These are phyloP conservation scores for Helogale parvula DNA, from an alignment of 2,113 vertebrate species.

Conservation along the genomic window DNA sequence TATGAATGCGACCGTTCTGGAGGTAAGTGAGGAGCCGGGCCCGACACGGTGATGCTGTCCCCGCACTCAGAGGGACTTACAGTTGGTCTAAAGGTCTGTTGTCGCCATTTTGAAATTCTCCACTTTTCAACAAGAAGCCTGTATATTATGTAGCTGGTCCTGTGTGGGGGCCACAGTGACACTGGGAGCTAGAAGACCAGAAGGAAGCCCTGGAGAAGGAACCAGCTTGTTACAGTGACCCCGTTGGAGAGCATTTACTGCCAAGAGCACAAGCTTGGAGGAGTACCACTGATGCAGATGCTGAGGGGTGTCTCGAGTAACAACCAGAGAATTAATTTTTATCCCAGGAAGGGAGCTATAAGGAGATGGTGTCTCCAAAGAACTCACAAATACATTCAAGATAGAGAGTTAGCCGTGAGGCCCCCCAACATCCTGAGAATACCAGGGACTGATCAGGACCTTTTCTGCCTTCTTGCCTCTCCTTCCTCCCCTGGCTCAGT, in stretches of 20 bases:
- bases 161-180: neutral
- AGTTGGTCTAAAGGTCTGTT: neutral
- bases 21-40: neutral
- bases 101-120: neutral
- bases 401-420: neutral
- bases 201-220: neutral
- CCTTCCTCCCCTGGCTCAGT: too few species aligned
- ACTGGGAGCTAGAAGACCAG: neutral
- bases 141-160: neutral
- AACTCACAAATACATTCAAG: neutral
- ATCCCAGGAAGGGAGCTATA: neutral
- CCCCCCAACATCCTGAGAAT: neutral
- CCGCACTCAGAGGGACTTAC: accelerated
- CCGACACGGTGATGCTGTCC: accelerated
- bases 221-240: too few species aligned
- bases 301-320: neutral
- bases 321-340: neutral
- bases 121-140: neutral
- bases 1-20: too few species aligned
- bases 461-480: neutral
- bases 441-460: neutral
- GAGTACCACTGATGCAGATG: too few species aligned
- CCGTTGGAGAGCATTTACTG: too few species aligned
- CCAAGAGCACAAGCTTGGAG: neutral
- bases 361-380: neutral